A percentile compares a stretch with the other conserved stretches of the same genome.
Evolutionary conservation across 2,888 invertebrate species (phyloP).

Genomic region (Cephus runcator): DNA sequence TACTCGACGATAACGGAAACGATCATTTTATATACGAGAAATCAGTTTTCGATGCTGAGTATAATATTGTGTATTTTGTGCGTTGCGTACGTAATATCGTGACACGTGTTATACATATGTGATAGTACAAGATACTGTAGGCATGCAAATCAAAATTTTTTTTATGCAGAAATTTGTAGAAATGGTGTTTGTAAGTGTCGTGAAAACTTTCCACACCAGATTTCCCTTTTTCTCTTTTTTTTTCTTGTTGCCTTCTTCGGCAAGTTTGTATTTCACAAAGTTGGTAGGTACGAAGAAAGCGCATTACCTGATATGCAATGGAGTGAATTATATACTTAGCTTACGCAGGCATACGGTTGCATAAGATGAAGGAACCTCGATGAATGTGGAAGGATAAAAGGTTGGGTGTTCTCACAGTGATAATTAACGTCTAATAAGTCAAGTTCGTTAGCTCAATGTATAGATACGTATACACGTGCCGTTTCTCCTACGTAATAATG

Average conservation of each 20-base stretch:
- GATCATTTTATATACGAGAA: background rate
- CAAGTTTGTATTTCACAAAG: background rate
- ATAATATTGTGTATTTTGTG: background rate
- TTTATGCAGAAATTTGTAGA: too few relatives aligned
- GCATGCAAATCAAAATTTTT: too few relatives aligned
- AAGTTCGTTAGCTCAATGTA: slow-evolving; percentile 29
- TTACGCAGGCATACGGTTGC: background rate
- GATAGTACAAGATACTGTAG: background rate
- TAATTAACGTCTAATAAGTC: slow-evolving; percentile 40
- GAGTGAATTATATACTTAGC: background rate
- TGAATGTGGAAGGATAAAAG: slow-evolving; percentile 22
- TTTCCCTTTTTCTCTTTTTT: slow-evolving; percentile 29
- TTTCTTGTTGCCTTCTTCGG: background rate
- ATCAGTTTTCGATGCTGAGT: background rate
- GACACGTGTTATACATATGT: background rate
- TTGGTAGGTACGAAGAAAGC: background rate
- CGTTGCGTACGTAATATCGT: background rate
- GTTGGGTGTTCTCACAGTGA: slow-evolving; percentile 30
- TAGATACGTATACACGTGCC: background rate
- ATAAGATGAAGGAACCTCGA: background rate
- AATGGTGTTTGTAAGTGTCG: background rate
- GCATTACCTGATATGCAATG: background rate
- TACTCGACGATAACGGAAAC: background rate
- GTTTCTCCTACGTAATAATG: background rate
- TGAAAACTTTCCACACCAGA: slow-evolving; percentile 33